Conservation (phyloP, 2,888 invertebrate species). For the Chymomyza procnemis region DNA sequence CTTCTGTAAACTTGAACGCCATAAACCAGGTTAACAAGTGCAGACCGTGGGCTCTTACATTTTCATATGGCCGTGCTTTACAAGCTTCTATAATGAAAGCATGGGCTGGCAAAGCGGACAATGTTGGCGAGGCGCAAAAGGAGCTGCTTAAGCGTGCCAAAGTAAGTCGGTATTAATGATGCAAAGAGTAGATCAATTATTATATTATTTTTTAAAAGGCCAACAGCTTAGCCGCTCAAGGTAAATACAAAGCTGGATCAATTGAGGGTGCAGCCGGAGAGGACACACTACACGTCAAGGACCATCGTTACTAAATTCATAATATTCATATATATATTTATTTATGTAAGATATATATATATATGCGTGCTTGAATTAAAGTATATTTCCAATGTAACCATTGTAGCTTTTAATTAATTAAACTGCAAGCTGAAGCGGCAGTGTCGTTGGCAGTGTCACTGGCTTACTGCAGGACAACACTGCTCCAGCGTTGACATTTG, state of each 20-base stretch:
- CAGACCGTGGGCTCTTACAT: slow-evolving; percentile 98
- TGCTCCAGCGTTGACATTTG: slow-evolving; percentile 30
- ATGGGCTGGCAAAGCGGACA: slow-evolving; percentile 95
- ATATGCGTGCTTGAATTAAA: background rate
- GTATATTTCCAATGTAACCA: background rate
- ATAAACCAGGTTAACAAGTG: slow-evolving; percentile 91
- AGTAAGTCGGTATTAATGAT: slow-evolving; percentile 80
- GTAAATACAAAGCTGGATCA: slow-evolving; percentile 15
- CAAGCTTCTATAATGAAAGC: slow-evolving; percentile 96
- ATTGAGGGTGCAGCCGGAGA: background rate
- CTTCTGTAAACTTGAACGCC: slow-evolving; percentile 95
- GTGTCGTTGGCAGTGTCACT: background rate
- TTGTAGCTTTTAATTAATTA: too few species aligned
- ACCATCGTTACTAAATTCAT: slow-evolving; percentile 5
- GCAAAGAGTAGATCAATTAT: background rate
- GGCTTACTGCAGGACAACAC: background rate
- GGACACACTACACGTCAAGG: background rate
- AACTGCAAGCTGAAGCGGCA: background rate
- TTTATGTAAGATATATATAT: too few species aligned
- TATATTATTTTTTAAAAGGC: slow-evolving; percentile 7
- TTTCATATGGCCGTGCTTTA: slow-evolving; percentile 98
- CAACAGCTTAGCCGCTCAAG: slow-evolving; percentile 6
- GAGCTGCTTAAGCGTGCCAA: slow-evolving; percentile 95
- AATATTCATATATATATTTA: too few species aligned
- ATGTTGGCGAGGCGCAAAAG: slow-evolving; percentile 88